Base-by-base conservation (phyloP, 1,140 invertebrate species). In the Heterodera carotae region DNA sequence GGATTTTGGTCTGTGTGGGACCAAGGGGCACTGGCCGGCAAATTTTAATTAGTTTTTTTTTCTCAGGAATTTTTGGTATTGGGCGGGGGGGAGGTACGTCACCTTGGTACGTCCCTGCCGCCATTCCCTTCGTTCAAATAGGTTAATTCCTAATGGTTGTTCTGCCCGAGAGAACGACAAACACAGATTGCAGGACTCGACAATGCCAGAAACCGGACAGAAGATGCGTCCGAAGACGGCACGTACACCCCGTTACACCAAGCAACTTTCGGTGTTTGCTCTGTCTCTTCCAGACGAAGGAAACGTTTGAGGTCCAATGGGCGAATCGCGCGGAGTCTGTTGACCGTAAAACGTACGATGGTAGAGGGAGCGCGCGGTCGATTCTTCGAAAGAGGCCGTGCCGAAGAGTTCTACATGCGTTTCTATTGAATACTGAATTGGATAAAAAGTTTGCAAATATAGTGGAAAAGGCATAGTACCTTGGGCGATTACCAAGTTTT, bases 161-260 rank as follows among this genome's bases (percentile, higher is more conserved):
- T 56, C 22, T 29, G 29, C 22, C 29, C 29, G 25, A 29, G n/a
- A 36, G 15, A 12, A n/a, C 2, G n/a, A 59, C 25, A 39, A n/a
- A 12, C n/a, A 4, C n/a, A 74, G 59, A 27, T 33, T 12, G 4
- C 8, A 74, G 64, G 29, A 31, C 36, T 27, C 36, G 39, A 27
- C 62, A 31, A 64, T 22, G 39, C 22, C 36, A 74, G 29, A 56
- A n/a, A 34, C 53, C 68, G 36, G 7, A 15, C 12, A 62, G 29
- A 62, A 29, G 29, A 6, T 64, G 36, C 71, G 71, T 25, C 71
- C 71, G 64, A 74, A 36, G 25, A 66, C 71, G n/a, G 71, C 71
- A 56, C 71, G 64, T 29, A 31, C 62, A 6, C 27, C 53, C 33
- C 22, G 36, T 29, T 59, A 43, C 60, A 8, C 59, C 8, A 31